Base-by-base conservation (phyloP, 2,888 invertebrate species). In the Campoletis raptor region DNA sequence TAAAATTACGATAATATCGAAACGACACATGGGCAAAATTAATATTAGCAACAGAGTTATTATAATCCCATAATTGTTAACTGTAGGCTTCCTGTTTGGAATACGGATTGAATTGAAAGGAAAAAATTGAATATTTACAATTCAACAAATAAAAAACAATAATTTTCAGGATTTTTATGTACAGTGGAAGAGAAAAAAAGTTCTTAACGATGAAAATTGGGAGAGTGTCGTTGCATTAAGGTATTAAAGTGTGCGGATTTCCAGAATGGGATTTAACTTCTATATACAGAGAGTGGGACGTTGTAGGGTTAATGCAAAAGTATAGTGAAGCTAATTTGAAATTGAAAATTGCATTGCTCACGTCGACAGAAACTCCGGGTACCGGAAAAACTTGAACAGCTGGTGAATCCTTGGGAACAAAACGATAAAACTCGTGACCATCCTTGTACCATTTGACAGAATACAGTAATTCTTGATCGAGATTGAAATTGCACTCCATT, bases 401-500 rank as follows among this genome's bases (percentile, higher is more conserved):
- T 24, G 95, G 95, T 87, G 91, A 91, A 85, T 95, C 94, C 70
- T 92, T 93, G 45, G 94, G 94, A 72, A 94, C 92, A 89, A 93
- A 95, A 80, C 95, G 93, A 90, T 94, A 95, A 90, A 95, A 94
- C 89, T 95, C 95, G 87, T 94, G 92, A 61, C 94, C 94, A 89
- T 94, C 94, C 89, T 94, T 94, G 92, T 95, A 95, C 95, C 95
- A 95, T 90, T 95, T 95, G 48, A 95, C 95, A 42, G 95, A 94
- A 90, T 95, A 95, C 15, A 95, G 92, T 77, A 91, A 90, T 88
- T 95, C 94, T 67, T 92, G 91, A 89, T 95, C 95, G 89, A 95
- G 88, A 88, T 94, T 94, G 90, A 94, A 95, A 89, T 94, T 94
- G 91, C 95, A 95, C 88, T 94, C 94, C 90, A 95, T 92, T 42